Base-by-base conservation (phyloP, 2,888 invertebrate species). In the Andrena bicolor region DNA sequence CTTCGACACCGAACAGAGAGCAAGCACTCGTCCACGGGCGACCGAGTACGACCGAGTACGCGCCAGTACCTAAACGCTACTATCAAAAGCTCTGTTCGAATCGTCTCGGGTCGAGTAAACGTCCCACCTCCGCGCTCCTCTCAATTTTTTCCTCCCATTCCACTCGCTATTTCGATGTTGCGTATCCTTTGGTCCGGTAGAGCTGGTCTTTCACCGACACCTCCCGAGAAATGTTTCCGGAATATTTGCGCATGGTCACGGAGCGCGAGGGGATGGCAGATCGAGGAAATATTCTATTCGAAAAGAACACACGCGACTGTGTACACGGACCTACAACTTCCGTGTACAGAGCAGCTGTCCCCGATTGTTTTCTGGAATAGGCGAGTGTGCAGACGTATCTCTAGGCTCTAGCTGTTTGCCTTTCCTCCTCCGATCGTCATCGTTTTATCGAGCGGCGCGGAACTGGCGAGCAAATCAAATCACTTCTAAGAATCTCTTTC, bases 1-100 rank as follows among this genome's bases (percentile, higher is more conserved):
- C 77, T 81, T 87, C 84, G 87, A 81, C 79, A 61, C 61, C 68
- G 75, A 79, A 79, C 81, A 73, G 72, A 84, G 75, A 84, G 86
- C 80, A 81, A 80, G 73, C 84, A 82, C 79, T 84, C 82, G 76
- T 73, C 70, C 63, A 69, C 60, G 76, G 70, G 72, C 74, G 53
- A 65, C 20, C 80, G 76, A 76, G 65, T 69, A 74, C 74, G 53
- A 65, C 20, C 80, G 76, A 76, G 65, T 69, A 48, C 71, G 80
- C 76, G 64, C 64, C 32, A 79, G 76, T 53, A 76, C 78, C 65
- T 73, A 73, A 86, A 82, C 79, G 66, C 74, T 74, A 60, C 66
- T 68, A 68, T 82, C 80, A 60, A 76, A 68, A 83, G 70, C 41
- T 51, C 16, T 41, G 58, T 23, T 69, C 63, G 53, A 60, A 13